A percentile compares a stretch with the other conserved stretches of the same genome.
Conservation (phyloP, 2,797 vertebrate species). For the Helicolenus hilgendorfi region DNA sequence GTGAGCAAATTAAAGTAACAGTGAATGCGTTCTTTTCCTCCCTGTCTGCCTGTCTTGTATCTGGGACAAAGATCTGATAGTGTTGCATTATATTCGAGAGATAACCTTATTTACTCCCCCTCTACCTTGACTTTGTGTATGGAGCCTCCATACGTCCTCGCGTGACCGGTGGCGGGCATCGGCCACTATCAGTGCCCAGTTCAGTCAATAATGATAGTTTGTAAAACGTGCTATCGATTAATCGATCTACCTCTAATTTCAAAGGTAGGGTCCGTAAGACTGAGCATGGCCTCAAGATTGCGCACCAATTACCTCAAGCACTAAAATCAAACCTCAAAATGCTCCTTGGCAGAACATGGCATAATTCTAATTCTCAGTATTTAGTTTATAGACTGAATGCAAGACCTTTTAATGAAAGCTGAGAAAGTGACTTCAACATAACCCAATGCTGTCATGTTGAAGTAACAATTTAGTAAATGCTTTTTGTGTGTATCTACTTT, state of each 20-base stretch:
- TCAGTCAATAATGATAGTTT: background rate
- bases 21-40: background rate
- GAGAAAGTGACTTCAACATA: background rate
- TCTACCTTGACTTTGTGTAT: background rate
- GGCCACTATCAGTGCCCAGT: too few species aligned
- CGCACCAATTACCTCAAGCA: background rate
- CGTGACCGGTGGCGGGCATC: background rate
- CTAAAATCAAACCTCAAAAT: background rate
- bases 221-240: background rate
- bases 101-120: background rate
- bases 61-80: background rate
- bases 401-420: background rate
- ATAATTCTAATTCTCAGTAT: background rate
- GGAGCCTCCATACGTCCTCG: background rate
- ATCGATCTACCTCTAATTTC: background rate
- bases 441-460: background rate
- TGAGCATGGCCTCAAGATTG: background rate
- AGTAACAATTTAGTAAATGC: background rate
- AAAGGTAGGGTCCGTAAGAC: background rate
- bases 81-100: background rate
- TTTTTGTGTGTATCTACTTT: slow-evolving; percentile 2
- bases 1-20: background rate
- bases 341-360: background rate
- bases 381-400: background rate
- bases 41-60: background rate